Conservation (phyloP, 2,797 vertebrate genomes). For the Siniperca scherzeri region DNA sequence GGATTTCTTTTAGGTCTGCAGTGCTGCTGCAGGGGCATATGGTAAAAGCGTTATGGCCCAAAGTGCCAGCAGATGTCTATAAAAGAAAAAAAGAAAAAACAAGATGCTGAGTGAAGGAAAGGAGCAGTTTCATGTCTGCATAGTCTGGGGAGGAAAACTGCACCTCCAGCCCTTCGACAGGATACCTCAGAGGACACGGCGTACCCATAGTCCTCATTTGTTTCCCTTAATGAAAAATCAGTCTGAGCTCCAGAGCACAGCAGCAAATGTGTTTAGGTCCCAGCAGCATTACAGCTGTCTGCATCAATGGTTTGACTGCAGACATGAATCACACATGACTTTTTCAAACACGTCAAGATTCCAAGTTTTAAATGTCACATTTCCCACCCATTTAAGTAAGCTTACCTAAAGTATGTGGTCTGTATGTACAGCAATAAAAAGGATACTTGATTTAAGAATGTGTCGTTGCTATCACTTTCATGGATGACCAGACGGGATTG, state of each 20-base stretch:
- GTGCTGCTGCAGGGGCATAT: constrained; percentile 63
- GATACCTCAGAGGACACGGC: constrained; percentile 62
- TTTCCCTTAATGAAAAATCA: constrained; percentile 66
- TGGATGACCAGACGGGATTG: not conserved
- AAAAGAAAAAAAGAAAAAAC: constrained; percentile 50
- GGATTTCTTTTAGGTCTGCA: constrained; percentile 41
- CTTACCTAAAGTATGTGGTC: not conserved
- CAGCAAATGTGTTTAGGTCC: constrained; percentile 22
- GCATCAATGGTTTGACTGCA: constrained; percentile 18
- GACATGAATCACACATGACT: constrained; percentile 27
- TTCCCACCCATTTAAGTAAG: not conserved
- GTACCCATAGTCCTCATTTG: constrained; percentile 56
- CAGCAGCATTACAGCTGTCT: constrained; percentile 27
- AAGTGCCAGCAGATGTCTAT: constrained; percentile 80
- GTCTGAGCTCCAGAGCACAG: constrained; percentile 39
- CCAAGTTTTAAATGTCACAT: constrained; percentile 26
- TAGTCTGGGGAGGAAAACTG: constrained; percentile 53
- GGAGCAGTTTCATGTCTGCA: constrained; percentile 54
- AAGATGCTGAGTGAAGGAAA: constrained; percentile 55
- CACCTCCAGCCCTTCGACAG: constrained; percentile 38
- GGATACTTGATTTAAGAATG: not conserved
- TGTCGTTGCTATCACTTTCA: not conserved
- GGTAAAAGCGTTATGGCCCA: constrained; percentile 74
- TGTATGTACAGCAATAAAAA: not conserved
- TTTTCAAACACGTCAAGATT: constrained; percentile 13